These are phyloP conservation scores for Pomatorhinus ruficollis DNA, from an alignment of 2,113 vertebrate genomes.

Conservation along the genomic window DNA sequence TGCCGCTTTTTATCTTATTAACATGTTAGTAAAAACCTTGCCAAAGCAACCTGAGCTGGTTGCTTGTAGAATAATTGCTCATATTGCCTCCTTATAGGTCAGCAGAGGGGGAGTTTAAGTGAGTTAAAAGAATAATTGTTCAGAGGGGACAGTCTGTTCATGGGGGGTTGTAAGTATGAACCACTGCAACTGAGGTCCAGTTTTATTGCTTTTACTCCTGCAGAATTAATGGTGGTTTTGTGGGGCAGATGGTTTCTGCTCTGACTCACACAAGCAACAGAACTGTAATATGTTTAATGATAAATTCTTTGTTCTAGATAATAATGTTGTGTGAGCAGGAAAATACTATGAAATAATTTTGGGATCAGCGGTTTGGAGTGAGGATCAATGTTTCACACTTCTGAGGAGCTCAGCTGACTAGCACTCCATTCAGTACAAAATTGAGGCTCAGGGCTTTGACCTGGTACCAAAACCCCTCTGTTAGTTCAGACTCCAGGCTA, in stretches of 20 bases:
- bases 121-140: conserved; percentile 57
- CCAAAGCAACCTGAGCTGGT: conserved; percentile 63
- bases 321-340: neutral
- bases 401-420: neutral
- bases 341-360: neutral
- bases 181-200: neutral
- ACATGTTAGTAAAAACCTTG: conserved; percentile 60
- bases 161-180: conserved; percentile 7
- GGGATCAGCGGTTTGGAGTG: neutral
- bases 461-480: neutral
- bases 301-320: neutral
- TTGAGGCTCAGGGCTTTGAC: neutral
- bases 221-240: neutral
- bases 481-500: neutral
- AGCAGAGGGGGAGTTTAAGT: neutral
- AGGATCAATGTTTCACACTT: neutral
- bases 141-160: conserved; percentile 48
- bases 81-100: conserved; percentile 24
- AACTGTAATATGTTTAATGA: neutral
- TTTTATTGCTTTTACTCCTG: conserved; percentile 43
- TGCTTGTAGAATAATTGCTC: conserved; percentile 54
- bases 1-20: conserved; percentile 66
- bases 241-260: conserved; percentile 44
- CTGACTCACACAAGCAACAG: conserved; percentile 2
- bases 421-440: neutral